Evolutionary conservation across 2,888 invertebrate species (phyloP), one percentile per base, ranked within the genome.

Genomic region (Campoletis raptor): DNA sequence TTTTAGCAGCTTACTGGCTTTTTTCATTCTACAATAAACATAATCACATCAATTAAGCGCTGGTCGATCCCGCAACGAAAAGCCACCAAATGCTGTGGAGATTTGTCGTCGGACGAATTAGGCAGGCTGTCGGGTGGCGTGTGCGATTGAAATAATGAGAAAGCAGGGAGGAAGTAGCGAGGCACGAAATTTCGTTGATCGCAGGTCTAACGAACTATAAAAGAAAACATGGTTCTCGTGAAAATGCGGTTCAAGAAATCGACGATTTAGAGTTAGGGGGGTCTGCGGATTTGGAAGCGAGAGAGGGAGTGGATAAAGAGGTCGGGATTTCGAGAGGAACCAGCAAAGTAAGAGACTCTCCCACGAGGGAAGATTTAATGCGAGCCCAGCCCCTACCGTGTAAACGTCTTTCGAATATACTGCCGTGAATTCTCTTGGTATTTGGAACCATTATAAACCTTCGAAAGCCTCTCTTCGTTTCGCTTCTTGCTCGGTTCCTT

Each of bases 391-490:
- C 89, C 80, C 89, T 88, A 89, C 85, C 89, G 83, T 89, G 89
- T 89, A 89, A 89, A 89, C 88, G 89, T 89, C 88, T 85, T 87
- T 85, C 83, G 83, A 89, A 89, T 89, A 89, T 89, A 89, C 85
- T 86, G 85, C 87, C 86, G 61, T 77, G 76, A 89, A 88, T 88
- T 86, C 85, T 85, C 78, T 40, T 77, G 86, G 85, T 81, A 88
- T 81, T 87, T 54, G 57, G 81, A 69, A 57, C 87, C 89, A 87
- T 89, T 89, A 89, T 88, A 89, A 88, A 86, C 81, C 87, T 85
- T 83, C 82, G 72, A 81, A 82, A 85, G 85, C 82, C 83, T 81
- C 81, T 81, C 74, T 84, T 72, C 66, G 69, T 80, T 81, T 85
- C 82, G 79, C 83, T 81, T 84, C 82, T 81, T 81, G 72, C 78